Base-by-base conservation (phyloP, 2,888 invertebrate genomes). In the Sphinx pinastri region DNA sequence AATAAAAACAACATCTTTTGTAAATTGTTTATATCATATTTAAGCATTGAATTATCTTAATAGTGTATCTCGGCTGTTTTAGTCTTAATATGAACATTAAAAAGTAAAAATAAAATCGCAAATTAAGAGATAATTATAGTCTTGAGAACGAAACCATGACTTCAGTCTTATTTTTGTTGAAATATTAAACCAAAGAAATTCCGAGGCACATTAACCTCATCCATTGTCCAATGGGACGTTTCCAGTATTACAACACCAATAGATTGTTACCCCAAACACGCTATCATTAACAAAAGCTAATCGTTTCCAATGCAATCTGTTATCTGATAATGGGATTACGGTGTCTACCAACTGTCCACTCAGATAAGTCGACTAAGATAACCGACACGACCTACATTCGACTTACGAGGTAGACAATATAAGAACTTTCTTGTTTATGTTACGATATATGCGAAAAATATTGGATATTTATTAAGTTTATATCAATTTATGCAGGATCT, bases 241-340 rank as follows among this genome's bases (percentile, higher is more conserved):
- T 25, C 19, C 10, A 45, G 45, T 16, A 60, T 8, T 10, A 45
- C 60, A 47, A 45, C 3, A n/a, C 38, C 59, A n/a, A 60, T 47
- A n/a, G 11, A 60, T 60, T 47, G 16, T 60, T 16, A 47, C 45
- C n/a, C n/a, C 60, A 60, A 45, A 47, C 45, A 16, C n/a, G 38
- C 8, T 60, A 60, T 12, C 60, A 16, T 60, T 60, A 60, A 45
- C 47, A 60, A 45, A 47, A 60, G 11, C 16, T 16, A 4, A 60
- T 60, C 47, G 60, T 12, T 1, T 11, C 4, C 45, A 60, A 45
- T 60, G 16, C 60, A 16, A 60, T 60, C 60, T 38, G 58, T 47
- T 60, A 60, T 60, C 60, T 47, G 60, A 60, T 60, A 60, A 60
- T 6, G 12, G 60, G 60, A 60, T 60, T 47, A 60, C 16, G 54